Evolutionary conservation across 2,113 vertebrate species (phyloP), one percentile per base, ranked within the genome.

Genomic region (Nycticebus coucang): DNA sequence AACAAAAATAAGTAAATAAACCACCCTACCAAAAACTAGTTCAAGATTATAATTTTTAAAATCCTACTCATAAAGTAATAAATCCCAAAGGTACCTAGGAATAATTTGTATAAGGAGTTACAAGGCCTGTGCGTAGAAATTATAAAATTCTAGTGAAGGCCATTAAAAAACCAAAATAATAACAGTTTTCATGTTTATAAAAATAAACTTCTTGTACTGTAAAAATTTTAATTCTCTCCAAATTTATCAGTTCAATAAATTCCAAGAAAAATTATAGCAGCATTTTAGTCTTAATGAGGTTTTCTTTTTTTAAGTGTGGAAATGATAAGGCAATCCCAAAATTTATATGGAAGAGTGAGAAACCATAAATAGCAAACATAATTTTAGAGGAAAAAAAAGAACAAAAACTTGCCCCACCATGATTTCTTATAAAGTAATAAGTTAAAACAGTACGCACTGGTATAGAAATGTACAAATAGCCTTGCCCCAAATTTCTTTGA

Each of bases 311-410:
- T 19, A 33, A 21, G 10, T 71, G 4, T 66, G 45, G 11, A 66
- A 79, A 72, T 33, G 41, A 53, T 53, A 87, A 24, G 7, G 21
- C 81, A 64, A 71, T 64, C 24, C 22, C n/a, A n/a, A 41, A 92
- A 81, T 45, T 85, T 78, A 74, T 30, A 19, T 41, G 77, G 78
- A 35, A 89, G 53, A 64, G 4, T 83, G 28, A 78, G 41, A 7
- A 22, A 41, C 22, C 30, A 35, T 80, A 17, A 89, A 71, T 35
- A 41, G 45, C 64, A 45, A 45, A 45, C 55, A 85, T 72, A 41
- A 93, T 78, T 77, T 82, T 87, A 72, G 75, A 93, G 45, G 37
- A 90, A 59, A 17, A 64, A 82, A 92, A 37, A 64, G 45, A 91
- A 68, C 26, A 81, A 75, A 91, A 75, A 45, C 28, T 85, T 85